Percentiles rank a stretch among this genome's conserved stretches.
These are phyloP conservation scores for Dicrostonyx torquatus DNA, from an alignment of 2,797 vertebrate species.

Conservation along the genomic window DNA sequence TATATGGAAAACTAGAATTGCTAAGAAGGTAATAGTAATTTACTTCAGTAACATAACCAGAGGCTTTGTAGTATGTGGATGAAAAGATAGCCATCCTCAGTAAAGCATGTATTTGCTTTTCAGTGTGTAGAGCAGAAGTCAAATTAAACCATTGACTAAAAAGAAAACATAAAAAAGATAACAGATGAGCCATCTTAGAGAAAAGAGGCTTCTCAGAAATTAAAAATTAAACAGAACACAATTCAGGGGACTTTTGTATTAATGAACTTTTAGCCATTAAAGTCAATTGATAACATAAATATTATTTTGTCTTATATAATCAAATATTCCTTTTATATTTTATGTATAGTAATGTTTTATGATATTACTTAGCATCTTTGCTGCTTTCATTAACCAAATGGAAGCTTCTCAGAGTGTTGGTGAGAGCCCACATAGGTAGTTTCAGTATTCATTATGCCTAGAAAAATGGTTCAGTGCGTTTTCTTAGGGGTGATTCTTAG, in stretches of 20 bases:
- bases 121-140: not conserved
- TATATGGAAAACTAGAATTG: not conserved
- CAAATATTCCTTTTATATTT: not conserved
- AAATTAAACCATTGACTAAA: not conserved
- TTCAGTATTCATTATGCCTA: not conserved
- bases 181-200: not conserved
- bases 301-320: not conserved
- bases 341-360: slow-evolving; percentile 4
- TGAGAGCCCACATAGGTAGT: not conserved
- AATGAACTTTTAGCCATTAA: not conserved
- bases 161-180: not conserved
- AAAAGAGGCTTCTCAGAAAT: not conserved
- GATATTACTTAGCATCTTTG: not conserved
- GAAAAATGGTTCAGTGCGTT: not conserved
- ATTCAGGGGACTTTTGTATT: not conserved
- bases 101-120: not conserved
- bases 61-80: accelerated
- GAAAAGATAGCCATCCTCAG: not conserved
- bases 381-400: not conserved
- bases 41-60: not conserved
- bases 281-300: not conserved
- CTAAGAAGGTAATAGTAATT: not conserved
- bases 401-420: not conserved
- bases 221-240: not conserved
- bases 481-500: not conserved